Base-by-base conservation (phyloP, 2,888 invertebrate genomes). In the Brachyopa scutellaris region DNA sequence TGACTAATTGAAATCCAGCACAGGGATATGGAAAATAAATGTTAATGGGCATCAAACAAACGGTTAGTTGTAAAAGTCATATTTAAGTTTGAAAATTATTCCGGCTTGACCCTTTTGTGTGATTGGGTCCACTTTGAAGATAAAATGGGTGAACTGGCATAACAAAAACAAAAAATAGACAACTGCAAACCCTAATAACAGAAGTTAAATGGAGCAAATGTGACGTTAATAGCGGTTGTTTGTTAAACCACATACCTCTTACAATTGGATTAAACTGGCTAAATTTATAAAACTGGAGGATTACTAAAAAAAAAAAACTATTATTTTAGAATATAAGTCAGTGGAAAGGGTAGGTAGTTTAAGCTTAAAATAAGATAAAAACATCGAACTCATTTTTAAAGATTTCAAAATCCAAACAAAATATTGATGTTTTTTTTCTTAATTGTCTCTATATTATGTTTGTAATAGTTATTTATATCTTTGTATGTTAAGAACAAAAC, bases 1-100 rank as follows among this genome's bases (percentile, higher is more conserved):
- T 38, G 29, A 66, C 78, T 79, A 79, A 79, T 79, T 79, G 78
- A 79, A 79, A 73, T 72, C 78, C 78, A 53, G 51, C 51, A 73
- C 9, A 57, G 33, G 67, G 57, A 77, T 77, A 70, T 77, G 31
- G 51, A 55, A 64, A 78, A 64, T 70, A 64, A 70, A 70, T 51
- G 57, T 57, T 49, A 67, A 78, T 62, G 77, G 64, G 42, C 70
- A 78, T 78, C 70, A 78, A 78, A 72, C 72, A 78, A 66, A 74
- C 15, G 13, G 53, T 53, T 57, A 47, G 61, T 40, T 66, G 57
- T 47, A 40, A 51, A 53, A 66, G 76, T 76, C 45, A 53, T 51
- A 57, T 66, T 33, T 59, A 47, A 66, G 59, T 59, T 72, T 29
- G 29, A 49, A 47, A 76, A 67, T 66, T 67, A 67, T 67, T 76